Evolutionary conservation across 2,888 invertebrate genomes (phyloP).

Genomic region (Eudasyphora cyanicolor): DNA sequence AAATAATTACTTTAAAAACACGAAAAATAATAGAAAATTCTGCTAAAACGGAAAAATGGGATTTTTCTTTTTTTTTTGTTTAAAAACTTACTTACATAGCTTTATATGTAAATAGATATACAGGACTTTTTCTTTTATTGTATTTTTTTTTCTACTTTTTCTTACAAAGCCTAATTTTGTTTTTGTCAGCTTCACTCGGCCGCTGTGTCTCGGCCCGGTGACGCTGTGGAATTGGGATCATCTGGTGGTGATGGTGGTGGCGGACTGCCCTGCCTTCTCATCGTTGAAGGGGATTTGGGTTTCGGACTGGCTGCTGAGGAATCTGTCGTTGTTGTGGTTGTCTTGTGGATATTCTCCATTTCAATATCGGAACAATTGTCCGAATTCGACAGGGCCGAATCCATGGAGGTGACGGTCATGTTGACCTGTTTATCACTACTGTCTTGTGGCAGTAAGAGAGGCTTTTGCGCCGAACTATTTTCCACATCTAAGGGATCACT

Average conservation of each 20-base stretch:
- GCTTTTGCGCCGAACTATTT: slow-evolving; percentile 70
- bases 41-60: background rate
- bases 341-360: slow-evolving; percentile 67
- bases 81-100: too few species aligned
- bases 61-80: too few species aligned
- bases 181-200: slow-evolving; percentile 2
- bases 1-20: slow-evolving; percentile 42
- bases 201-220: background rate
- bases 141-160: background rate
- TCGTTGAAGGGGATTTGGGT: background rate
- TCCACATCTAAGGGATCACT: slow-evolving; percentile 67
- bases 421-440: slow-evolving; percentile 78
- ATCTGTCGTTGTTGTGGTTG: slow-evolving; percentile 35
- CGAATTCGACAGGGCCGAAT: slow-evolving; percentile 79
- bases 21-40: background rate
- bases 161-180: background rate
- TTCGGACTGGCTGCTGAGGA: slow-evolving; percentile 34
- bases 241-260: slow-evolving; percentile 44
- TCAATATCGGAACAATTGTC: slow-evolving; percentile 79
- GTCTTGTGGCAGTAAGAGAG: slow-evolving; percentile 68
- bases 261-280: too few species aligned
- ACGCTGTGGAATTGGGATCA: slow-evolving; percentile 46
- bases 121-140: background rate
- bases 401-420: slow-evolving; percentile 79
- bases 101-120: too few species aligned